A percentile compares a stretch with the other conserved stretches of the same genome.
These are phyloP conservation scores for Piprites chloris DNA, from an alignment of 2,113 vertebrate genomes.

Conservation along the genomic window DNA sequence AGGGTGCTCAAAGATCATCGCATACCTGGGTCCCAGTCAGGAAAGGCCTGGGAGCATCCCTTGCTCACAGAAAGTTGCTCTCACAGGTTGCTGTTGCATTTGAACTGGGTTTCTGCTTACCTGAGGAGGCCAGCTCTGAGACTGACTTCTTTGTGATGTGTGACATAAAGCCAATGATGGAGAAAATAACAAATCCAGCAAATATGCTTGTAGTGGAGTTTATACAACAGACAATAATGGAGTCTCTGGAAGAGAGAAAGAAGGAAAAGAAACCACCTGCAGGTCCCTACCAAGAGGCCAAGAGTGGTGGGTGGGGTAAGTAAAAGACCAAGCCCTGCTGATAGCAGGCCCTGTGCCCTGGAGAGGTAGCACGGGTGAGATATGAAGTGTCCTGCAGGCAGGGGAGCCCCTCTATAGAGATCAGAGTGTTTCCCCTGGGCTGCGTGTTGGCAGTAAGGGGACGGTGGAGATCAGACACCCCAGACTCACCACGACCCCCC, in stretches of 20 bases:
- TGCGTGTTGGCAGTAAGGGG: neutral
- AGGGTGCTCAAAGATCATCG: neutral
- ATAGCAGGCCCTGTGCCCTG: neutral
- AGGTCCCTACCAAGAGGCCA: neutral
- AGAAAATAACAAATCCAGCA: conserved; percentile 90
- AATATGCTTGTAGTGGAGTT: conserved; percentile 91
- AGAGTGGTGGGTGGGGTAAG: neutral
- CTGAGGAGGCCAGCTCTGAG: conserved; percentile 86
- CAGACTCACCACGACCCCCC: neutral
- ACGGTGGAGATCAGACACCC: neutral
- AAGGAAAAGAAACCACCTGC: neutral
- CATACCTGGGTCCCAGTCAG: fast-evolving
- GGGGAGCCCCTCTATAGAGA: fast-evolving
- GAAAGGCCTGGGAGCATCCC: neutral
- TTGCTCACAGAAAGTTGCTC: neutral
- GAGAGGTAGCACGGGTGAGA: neutral
- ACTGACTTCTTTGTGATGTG: conserved; percentile 87
- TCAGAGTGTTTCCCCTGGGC: fast-evolving
- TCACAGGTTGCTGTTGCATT: neutral
- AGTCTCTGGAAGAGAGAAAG: conserved; percentile 75
- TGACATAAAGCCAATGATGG: conserved; percentile 92
- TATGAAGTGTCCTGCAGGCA: neutral
- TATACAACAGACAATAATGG: conserved; percentile 87
- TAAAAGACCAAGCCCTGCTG: neutral
- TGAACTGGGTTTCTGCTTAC: conserved; percentile 51